Base-by-base conservation (phyloP, 2,797 vertebrate genomes). In the Amblyopsis hoosieri region DNA sequence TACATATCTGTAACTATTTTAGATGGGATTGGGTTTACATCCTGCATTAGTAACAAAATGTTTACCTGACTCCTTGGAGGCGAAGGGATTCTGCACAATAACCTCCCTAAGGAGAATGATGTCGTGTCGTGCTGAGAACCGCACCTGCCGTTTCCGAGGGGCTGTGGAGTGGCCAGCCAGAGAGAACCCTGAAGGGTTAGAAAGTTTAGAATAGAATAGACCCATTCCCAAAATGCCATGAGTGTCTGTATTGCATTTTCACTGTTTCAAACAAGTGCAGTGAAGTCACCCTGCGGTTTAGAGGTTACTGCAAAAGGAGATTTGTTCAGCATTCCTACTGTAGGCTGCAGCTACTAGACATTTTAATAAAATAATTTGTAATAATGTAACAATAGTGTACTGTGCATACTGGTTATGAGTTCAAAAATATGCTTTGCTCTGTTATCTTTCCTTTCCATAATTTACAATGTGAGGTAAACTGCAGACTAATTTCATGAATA, bases 41-140 rank as follows among this genome's bases (percentile, higher is more conserved):
- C 19, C 19, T 23, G 19, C 19, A 52, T 54, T 2, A 57, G 5
- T 7, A 7, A 47, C 11, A 12, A 5, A 13, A 15, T 19, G 71
- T 71, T 23, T 51, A 87, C 92, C 91, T 50, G 92, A 86, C 62
- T 94, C 93, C 76, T 93, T 93, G 49, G 91, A 91, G 67, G 82
- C 81, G 45, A 93, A 94, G 0, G 93, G 93, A 75, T 94, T 94
- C 84, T 92, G 91, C 33, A 85, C 85, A 6, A 94, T 91, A 33
- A 94, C 93, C 67, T 94, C 91, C 37, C 89, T 85, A 47, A 94
- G 85, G 13, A 94, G 88, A 64, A 93, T 82, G 78, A 94, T 93
- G 82, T 94, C 93, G 46, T 94, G 93, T 0, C 92, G 88, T 0
- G 93, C 92, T 3, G 92, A 93, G 64, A 94, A 94, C 13, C 92